These are phyloP conservation scores for Mesorhabditis belari DNA, from an alignment of 2,888 invertebrate genomes.

Conservation along the genomic window DNA sequence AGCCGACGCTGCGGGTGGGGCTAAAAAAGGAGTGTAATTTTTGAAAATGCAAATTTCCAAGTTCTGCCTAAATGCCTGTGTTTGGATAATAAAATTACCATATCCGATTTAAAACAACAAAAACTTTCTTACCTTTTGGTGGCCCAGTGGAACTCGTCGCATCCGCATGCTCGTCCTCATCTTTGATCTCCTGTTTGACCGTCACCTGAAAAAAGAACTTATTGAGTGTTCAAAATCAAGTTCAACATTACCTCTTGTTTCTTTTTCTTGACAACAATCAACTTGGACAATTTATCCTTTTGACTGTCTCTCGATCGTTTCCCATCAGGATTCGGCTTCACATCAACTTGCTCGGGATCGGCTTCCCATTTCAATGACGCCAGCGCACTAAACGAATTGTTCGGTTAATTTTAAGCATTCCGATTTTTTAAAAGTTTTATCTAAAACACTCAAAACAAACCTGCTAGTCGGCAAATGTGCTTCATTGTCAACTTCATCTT, in stretches of 20 bases:
- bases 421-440: not conserved
- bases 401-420: not conserved
- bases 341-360: not conserved
- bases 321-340: not conserved
- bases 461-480: slow-evolving; percentile 2
- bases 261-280: slow-evolving; percentile 23
- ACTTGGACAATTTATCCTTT: slow-evolving; percentile 21
- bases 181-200: not conserved
- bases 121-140: not conserved
- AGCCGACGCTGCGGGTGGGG: slow-evolving; percentile 1
- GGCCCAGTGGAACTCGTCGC: not conserved
- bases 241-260: slow-evolving; percentile 15
- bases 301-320: slow-evolving; percentile 18
- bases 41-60: too few relatives aligned
- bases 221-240: not conserved
- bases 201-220: too few relatives aligned
- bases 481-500: slow-evolving; percentile 23
- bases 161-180: not conserved
- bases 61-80: too few relatives aligned
- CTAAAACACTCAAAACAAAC: not conserved
- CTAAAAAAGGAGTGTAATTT: not conserved
- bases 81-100: not conserved
- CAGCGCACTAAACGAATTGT: not conserved
- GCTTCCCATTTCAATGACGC: not conserved
- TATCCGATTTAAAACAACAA: too few relatives aligned